Base-by-base conservation (phyloP, 2,113 vertebrate species). In the Podarcis raffonei region DNA sequence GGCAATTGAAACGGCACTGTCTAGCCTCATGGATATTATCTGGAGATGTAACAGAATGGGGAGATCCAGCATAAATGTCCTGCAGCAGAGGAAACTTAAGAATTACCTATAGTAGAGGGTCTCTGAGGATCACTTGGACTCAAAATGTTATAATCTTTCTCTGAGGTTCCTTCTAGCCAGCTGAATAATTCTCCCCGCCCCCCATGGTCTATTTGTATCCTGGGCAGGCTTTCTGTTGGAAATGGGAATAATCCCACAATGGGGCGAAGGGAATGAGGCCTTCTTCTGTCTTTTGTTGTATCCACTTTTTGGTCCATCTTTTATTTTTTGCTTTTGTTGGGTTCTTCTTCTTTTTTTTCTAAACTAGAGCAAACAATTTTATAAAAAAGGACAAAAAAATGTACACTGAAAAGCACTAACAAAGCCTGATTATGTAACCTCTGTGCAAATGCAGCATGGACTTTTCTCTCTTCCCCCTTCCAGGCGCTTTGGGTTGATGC, bases 381-480 rank as follows among this genome's bases (percentile, higher is more conserved):
- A 32, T 39, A 72, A 57, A 80, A 89, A 89, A 87, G 65, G 78
- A 85, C 80, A 71, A 87, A 91, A 82, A 87, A 81, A 66, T 84
- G 81, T 85, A 95, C 91, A 96, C 95, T 95, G 96, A 97, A 95
- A 97, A 96, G 96, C 96, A 97, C 97, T 97, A 97, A 96, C 87
- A 92, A 94, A 96, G 96, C 87, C 87, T 96, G 95, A 97, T 95
- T 95, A 84, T 84, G 96, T 97, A 97, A 97, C 97, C 96, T 95
- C 94, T 96, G 96, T 97, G 96, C 96, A 96, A 95, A 97, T 95
- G 94, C 97, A 97, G 97, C 97, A 97, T 97, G 97, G 97, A 96
- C 96, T 96, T 95, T 39, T 96, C 94, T 53, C 48, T 97, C 95
- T 95, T 94, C 22, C 68, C 87, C 81, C 22, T 89, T 84, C 87